phyloP scores from a whole-genome alignment of 2,113 vertebrate species.

The Phalacrocorax brasilianus region DNA sequence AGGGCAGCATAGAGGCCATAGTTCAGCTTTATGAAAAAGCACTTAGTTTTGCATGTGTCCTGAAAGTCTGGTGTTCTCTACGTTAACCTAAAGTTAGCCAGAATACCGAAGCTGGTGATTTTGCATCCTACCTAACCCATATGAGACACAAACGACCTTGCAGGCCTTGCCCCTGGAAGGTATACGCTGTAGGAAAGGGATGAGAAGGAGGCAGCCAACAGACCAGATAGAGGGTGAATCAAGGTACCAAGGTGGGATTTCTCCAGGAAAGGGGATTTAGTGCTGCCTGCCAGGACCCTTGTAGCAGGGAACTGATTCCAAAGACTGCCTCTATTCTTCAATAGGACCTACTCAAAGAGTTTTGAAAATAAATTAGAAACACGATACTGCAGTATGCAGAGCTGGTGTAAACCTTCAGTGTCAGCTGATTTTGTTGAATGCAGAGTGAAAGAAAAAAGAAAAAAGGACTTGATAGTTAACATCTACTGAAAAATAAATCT shows the following conservation, averaged over 20 bases:
- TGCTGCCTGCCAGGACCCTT: not conserved
- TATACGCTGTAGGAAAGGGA: not conserved
- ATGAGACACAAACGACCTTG: not conserved
- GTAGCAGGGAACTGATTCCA: not conserved
- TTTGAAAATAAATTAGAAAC: conserved; percentile 55
- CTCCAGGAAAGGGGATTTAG: not conserved
- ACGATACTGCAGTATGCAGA: not conserved
- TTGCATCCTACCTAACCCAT: not conserved
- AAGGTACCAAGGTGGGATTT: not conserved
- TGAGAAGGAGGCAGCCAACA: not conserved
- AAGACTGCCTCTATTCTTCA: conserved; percentile 14
- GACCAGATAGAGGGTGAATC: not conserved
- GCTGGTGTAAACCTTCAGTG: not conserved
- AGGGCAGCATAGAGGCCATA: not conserved
- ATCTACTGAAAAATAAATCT: conserved; percentile 52
- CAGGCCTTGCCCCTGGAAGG: not conserved
- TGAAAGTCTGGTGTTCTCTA: not conserved
- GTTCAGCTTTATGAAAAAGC: not conserved
- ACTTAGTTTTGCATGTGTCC: not conserved
- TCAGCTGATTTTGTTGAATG: conserved; percentile 44
- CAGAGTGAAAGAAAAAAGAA: conserved; percentile 3
- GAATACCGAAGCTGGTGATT: not conserved
- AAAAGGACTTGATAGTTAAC: conserved; percentile 29
- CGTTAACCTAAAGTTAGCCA: not conserved
- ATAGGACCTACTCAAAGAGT: not conserved